Evolutionary conservation across 1,140 invertebrate genomes (phyloP), one percentile per base, ranked within the genome.

Genomic region (Drosophila sturtevanti): DNA sequence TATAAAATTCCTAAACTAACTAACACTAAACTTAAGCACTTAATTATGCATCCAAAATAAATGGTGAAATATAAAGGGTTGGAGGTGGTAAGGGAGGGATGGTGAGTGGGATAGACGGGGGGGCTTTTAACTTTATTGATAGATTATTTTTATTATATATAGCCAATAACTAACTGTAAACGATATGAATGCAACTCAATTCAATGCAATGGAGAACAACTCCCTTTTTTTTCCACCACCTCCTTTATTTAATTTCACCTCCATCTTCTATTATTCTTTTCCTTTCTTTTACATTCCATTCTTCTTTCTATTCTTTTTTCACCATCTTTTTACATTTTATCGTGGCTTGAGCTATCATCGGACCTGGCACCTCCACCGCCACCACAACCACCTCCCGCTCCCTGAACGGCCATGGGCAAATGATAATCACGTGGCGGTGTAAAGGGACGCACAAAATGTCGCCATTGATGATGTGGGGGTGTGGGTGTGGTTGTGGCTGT

Each of bases 351-450:
- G 16, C 54, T 74, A 60, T 86, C 77, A 41, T 75, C 76, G 37
- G 60, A 71, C 73, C 73, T 73, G 51, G 58, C 69, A n/a, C 59
- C 76, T 27, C 16, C 12, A 44, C 41, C 41, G 7, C 27, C 27
- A 16, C 16, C 12, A 44, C 41, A 16, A 31, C 27, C 27, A 16
- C 41, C 16, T 21, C 41, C 41, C 18, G 41, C 41, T 21, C 59
- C 65, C 37, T 62, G 76, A 16, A 77, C 79, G 58, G 71, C 61
- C 73, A 79, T 75, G 11, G 84, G 74, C 66, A 90, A 68, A 62
- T 90, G 79, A 73, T 91, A 91, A 71, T 91, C 90, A n/a, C 90
- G 87, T 41, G 90, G 90, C 63, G 90, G 90, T 31, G 90, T 91
- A 63, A 77, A 89, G 74, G 90, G 90, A 14, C 90, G 74, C 56